Percentiles rank a stretch among this genome's conserved stretches.
Conservation (phyloP, 2,888 invertebrate genomes). For the Cerastis leucographa region DNA sequence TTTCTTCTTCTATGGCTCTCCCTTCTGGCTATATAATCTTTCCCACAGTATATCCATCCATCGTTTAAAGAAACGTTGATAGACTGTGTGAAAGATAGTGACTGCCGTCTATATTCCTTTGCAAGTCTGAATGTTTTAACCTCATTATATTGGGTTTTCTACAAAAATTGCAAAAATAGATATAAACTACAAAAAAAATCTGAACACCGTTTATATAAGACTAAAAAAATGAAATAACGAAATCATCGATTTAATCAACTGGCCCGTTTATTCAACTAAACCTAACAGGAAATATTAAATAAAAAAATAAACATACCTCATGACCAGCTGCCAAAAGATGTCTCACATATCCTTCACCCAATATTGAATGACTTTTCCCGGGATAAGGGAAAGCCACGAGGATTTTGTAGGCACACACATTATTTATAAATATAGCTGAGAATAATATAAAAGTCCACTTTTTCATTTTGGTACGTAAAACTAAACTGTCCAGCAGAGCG, state of each 20-base stretch:
- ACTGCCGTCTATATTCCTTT: background rate
- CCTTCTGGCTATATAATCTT: background rate
- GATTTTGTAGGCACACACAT: constrained; percentile 67
- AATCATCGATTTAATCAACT: background rate
- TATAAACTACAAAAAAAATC: too few species aligned
- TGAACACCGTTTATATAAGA: background rate
- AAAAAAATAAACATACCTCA: constrained; percentile 63
- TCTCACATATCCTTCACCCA: constrained; percentile 71
- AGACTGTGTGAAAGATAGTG: background rate
- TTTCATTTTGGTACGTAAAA: constrained; percentile 45
- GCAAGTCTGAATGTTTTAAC: too few species aligned
- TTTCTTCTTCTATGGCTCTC: background rate
- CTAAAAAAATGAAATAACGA: background rate
- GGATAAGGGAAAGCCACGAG: constrained; percentile 72
- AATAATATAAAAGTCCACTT: constrained; percentile 47
- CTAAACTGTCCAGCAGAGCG: background rate
- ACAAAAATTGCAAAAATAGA: too few species aligned
- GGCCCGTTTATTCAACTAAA: background rate
- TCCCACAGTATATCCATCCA: background rate
- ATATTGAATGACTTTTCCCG: constrained; percentile 70
- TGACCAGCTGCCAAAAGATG: constrained; percentile 73
- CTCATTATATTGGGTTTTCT: too few species aligned
- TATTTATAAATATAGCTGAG: constrained; percentile 39
- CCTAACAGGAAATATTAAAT: background rate
- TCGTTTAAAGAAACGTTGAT: background rate